These are phyloP conservation scores for Furcula furcula DNA, from an alignment of 2,888 invertebrate species.

Conservation along the genomic window DNA sequence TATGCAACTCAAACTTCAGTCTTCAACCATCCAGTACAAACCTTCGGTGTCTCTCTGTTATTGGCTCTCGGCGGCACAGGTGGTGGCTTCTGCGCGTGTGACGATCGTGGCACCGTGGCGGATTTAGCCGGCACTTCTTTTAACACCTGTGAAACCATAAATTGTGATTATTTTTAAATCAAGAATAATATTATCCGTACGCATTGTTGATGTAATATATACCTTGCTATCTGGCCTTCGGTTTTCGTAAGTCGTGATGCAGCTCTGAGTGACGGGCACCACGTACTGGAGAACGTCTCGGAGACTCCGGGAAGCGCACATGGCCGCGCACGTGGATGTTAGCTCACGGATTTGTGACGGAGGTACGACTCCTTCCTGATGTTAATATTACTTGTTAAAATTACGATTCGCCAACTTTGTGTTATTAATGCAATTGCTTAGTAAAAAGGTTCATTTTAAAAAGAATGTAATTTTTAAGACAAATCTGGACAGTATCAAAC, in stretches of 20 bases:
- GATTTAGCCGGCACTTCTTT: conserved; percentile 63
- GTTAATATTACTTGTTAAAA: no score
- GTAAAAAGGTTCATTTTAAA: no score
- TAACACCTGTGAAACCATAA: conserved; percentile 27
- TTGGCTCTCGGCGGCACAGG: conserved; percentile 65
- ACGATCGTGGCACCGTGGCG: conserved; percentile 62
- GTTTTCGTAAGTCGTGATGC: conserved; percentile 36
- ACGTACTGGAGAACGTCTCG: conserved; percentile 67
- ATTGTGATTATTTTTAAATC: no score
- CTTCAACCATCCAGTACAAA: no score
- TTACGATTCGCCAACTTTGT: no score
- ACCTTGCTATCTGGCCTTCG: conserved; percentile 55
- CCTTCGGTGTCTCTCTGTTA: conserved; percentile 50
- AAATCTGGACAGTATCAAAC: no score
- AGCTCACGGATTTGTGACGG: conserved; percentile 53
- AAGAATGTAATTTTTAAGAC: no score
- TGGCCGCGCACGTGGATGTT: conserved; percentile 89
- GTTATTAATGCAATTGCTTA: no score
- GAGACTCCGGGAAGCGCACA: conserved; percentile 84
- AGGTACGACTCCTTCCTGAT: conserved; percentile 60
- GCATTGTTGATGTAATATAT: conserved; percentile 4
- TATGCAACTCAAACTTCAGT: no score
- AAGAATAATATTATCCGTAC: no score
- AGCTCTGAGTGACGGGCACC: conserved; percentile 61
- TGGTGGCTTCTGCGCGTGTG: conserved; percentile 60